Evolutionary conservation across 2,888 invertebrate species (phyloP), one percentile per base, ranked within the genome.

Genomic region (Myathropa florea): DNA sequence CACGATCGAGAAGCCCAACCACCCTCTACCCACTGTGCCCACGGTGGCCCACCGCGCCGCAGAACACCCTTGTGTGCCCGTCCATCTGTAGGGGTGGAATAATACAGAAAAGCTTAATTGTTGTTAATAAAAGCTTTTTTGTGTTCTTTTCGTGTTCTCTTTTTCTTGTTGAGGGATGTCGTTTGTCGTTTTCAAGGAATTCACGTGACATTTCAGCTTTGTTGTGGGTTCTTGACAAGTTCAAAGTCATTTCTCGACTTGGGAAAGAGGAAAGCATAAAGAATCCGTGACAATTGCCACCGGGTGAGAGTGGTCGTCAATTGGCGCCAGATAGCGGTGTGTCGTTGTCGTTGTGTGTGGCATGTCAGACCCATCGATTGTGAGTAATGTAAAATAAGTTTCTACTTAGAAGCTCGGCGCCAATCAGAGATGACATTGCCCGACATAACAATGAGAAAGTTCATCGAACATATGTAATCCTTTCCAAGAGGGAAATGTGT

Each of bases 161-260:
- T 21, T n/a, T 18, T 30, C 10, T 24, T 36, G 4, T 53, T 9
- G 7, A 12, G 9, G 1, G 14, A 33, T 61, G 77, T 36, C 53
- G n/a, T 61, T 53, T 61, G 61, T 79, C 30, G 36, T 59, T 63
- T 1, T 12, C 59, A 68, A 79, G 36, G 70, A 83, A 75, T 86
- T 86, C 86, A 86, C 79, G 86, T 86, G 86, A 86, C 86, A 86
- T 79, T 86, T 82, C 39, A 83, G 65, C 78, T 86, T 82, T 79
- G 23, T 46, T 46, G 46, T n/a, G 9, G 46, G n/a, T 18, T 46
- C 46, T 30, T 57, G 36, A 57, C 81, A 85, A 85, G 85, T 85
- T 82, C 82, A 85, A 82, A 85, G 82, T 83, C 78, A 79, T 57
- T 57, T 23, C 33, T 33, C 12, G 33, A 33, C n/a, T 59, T 60